Conservation (phyloP, 2,888 invertebrate genomes). For the Didymodactylos carnosus region DNA sequence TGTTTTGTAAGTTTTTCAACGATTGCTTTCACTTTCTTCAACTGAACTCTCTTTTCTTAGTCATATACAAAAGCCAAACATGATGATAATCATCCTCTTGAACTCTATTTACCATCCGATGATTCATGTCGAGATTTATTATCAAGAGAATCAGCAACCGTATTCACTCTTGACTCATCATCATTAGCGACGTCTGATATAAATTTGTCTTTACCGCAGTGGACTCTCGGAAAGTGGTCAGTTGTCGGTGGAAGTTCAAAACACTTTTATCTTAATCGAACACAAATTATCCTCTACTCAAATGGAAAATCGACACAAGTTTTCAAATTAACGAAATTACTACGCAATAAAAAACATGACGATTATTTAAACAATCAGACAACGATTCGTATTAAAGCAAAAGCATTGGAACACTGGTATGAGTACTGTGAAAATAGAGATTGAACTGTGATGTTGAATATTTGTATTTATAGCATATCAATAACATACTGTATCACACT, state of each 20-base stretch:
- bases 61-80: neutral
- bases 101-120: neutral
- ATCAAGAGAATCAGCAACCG: neutral
- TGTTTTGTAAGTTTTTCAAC: neutral
- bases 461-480: neutral
- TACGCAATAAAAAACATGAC: neutral
- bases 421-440: neutral
- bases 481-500: neutral
- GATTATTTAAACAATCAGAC: too few species aligned
- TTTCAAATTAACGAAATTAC: too few species aligned
- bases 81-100: neutral
- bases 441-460: neutral
- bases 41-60: too few species aligned
- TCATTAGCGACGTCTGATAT: too few species aligned
- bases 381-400: neutral
- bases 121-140: neutral
- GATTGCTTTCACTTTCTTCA: neutral
- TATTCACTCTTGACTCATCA: neutral
- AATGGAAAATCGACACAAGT: too few species aligned
- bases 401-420: neutral
- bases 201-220: neutral
- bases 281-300: neutral
- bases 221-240: neutral
- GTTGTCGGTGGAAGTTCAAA: neutral
- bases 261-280: neutral